Conservation (phyloP, 2,113 vertebrate genomes). For the Eubucco bourcierii region DNA sequence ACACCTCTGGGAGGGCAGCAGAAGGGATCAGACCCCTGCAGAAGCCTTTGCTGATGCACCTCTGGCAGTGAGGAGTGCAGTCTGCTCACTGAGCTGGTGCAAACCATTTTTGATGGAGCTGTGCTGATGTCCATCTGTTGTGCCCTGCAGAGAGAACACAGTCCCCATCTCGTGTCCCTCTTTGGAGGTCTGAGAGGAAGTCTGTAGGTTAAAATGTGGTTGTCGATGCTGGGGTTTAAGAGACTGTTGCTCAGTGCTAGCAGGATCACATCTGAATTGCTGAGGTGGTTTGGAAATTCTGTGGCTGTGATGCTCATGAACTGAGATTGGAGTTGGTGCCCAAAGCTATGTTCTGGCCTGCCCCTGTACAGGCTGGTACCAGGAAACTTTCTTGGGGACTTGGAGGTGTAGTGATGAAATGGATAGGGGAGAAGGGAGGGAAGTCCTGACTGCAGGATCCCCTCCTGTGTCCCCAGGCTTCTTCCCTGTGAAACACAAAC, state of each 20-base stretch:
- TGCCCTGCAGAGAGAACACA: not conserved
- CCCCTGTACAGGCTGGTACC: not conserved
- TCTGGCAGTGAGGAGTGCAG: not conserved
- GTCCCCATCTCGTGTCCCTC: not conserved
- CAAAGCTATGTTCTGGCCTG: not conserved
- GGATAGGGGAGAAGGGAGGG: not conserved
- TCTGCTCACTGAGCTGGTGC: not conserved
- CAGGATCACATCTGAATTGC: not conserved
- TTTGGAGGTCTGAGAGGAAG: rapidly evolving
- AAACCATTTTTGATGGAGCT: not conserved
- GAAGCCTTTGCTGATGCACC: not conserved
- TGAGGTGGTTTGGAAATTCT: not conserved
- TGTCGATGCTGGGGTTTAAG: not conserved
- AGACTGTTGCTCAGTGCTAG: rapidly evolving
- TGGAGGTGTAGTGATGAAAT: no score
- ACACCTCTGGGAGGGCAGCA: not conserved
- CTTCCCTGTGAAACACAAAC: not conserved
- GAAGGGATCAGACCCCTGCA: not conserved
- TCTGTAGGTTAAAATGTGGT: not conserved
- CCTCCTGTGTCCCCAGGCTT: no score
- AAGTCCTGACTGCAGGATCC: not conserved
- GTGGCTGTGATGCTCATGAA: rapidly evolving
- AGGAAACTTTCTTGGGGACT: not conserved
- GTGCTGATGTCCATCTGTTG: not conserved
- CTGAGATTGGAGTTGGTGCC: not conserved